These are phyloP conservation scores for Pachyrhynchus sulphureomaculatus DNA, from an alignment of 1,140 invertebrate genomes.

Conservation along the genomic window DNA sequence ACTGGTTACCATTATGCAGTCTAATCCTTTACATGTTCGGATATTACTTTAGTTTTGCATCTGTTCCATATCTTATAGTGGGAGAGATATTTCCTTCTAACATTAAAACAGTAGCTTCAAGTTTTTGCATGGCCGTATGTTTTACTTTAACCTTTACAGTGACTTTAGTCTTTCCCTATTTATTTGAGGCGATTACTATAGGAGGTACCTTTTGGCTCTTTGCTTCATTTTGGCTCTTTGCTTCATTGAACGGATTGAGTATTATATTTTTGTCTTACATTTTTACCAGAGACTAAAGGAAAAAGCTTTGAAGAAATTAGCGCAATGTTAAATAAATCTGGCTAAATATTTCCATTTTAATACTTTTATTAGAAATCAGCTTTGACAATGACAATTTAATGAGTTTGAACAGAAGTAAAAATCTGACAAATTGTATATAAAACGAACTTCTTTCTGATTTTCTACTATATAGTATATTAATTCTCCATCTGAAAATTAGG, in stretches of 20 bases:
- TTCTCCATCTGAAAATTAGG: too few relatives aligned
- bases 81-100: constrained; percentile 77
- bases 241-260: constrained; percentile 61
- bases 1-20: constrained; percentile 38
- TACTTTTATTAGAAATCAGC: too few relatives aligned
- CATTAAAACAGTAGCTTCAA: constrained; percentile 69
- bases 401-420: too few relatives aligned
- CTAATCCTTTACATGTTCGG: constrained; percentile 36
- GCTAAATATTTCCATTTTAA: too few relatives aligned
- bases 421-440: too few relatives aligned
- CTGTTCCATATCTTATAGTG: constrained; percentile 80
- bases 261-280: constrained; percentile 55
- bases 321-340: constrained; percentile 1
- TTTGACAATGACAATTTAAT: too few relatives aligned
- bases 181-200: constrained; percentile 61
- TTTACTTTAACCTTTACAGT: constrained; percentile 78
- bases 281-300: constrained; percentile 51
- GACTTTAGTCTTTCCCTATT: constrained; percentile 67
- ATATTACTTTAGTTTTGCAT: constrained; percentile 65
- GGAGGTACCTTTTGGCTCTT: constrained; percentile 75
- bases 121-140: constrained; percentile 70
- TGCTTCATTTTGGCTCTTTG: too few relatives aligned
- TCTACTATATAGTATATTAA: too few relatives aligned
- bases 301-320: constrained; percentile 39
- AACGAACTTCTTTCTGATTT: too few relatives aligned